A percentile compares a stretch with the other conserved stretches of the same genome.
Conservation (phyloP, 2,113 vertebrate genomes). For the Zosterops hypoxanthus region DNA sequence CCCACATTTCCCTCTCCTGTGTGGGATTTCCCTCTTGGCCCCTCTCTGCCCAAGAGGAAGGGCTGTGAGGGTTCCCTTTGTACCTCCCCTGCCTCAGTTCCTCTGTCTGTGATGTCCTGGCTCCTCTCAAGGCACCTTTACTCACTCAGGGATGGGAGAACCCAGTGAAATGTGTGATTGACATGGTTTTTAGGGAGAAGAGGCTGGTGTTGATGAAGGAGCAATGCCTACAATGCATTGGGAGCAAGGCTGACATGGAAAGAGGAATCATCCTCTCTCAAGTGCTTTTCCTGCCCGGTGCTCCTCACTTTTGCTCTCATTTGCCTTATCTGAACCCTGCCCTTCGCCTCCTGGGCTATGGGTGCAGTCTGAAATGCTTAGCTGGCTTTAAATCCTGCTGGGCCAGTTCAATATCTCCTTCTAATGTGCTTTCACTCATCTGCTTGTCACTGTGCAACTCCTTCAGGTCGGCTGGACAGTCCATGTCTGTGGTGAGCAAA, state of each 20-base stretch:
- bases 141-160: background rate
- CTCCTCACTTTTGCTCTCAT: background rate
- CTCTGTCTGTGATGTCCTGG: no score
- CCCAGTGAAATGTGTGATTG: background rate
- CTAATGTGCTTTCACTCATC: background rate
- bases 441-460: background rate
- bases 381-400: conserved; percentile 28
- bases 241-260: background rate
- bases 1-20: accelerated
- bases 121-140: accelerated
- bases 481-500: background rate
- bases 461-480: background rate
- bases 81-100: background rate
- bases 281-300: background rate
- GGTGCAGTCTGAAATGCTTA: background rate
- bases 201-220: background rate
- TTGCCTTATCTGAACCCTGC: conserved; percentile 22
- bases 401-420: conserved; percentile 1
- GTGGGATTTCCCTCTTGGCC: background rate
- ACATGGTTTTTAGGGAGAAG: background rate
- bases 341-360: background rate
- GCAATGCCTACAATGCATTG: background rate
- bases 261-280: background rate
- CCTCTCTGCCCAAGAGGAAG: accelerated
- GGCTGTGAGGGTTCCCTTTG: no score